Evolutionary conservation across 2,888 invertebrate genomes (phyloP).

Genomic region (Octodonta nipae): DNA sequence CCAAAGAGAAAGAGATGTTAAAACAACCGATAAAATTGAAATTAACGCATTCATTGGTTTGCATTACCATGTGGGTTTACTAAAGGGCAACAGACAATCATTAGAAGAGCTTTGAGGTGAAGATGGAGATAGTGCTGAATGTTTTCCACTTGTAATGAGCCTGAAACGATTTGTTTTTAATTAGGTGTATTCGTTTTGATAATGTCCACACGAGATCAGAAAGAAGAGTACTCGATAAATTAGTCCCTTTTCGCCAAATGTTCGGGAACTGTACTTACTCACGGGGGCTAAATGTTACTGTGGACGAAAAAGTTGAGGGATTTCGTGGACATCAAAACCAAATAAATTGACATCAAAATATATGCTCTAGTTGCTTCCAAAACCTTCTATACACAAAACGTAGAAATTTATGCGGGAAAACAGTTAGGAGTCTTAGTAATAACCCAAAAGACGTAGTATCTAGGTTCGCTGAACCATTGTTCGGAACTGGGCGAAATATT

Average conservation of each 20-base stretch:
- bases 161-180: not conserved
- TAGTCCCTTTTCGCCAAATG: not conserved
- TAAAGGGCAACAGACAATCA: too few relatives aligned
- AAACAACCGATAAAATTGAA: too few relatives aligned
- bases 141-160: too few relatives aligned
- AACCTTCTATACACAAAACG: slow-evolving; percentile 1
- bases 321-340: not conserved
- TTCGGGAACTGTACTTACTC: not conserved
- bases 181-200: not conserved
- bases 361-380: not conserved
- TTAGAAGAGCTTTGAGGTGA: too few relatives aligned
- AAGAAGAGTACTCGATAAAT: not conserved
- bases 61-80: too few relatives aligned
- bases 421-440: not conserved
- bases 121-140: too few relatives aligned
- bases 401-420: slow-evolving; percentile 1
- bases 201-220: not conserved
- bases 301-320: not conserved
- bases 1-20: too few relatives aligned
- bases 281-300: not conserved
- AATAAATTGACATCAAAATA: slow-evolving; percentile 1
- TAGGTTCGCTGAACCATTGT: not conserved
- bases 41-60: too few relatives aligned
- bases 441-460: not conserved
- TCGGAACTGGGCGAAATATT: not conserved